These are phyloP conservation scores for Falcunculus frontatus DNA, from an alignment of 2,113 vertebrate species.

Conservation along the genomic window DNA sequence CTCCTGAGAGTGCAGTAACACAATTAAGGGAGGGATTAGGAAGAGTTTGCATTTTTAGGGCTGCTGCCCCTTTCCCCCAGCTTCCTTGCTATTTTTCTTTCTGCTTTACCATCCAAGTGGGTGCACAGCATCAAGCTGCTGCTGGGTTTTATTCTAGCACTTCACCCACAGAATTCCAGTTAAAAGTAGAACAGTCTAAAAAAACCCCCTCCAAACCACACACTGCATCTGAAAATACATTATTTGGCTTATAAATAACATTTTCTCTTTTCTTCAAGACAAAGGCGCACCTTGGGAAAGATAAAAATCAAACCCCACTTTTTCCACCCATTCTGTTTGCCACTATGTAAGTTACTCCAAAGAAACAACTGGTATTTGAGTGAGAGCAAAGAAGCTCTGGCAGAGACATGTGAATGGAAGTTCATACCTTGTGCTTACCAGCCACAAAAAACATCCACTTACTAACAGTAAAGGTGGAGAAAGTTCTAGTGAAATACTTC, in stretches of 20 bases:
- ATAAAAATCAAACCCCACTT: neutral
- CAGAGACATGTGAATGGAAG: neutral
- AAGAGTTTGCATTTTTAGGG: neutral
- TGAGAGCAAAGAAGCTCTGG: neutral
- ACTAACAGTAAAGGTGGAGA: neutral
- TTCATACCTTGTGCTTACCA: neutral
- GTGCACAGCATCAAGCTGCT: neutral
- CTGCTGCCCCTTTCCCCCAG: neutral
- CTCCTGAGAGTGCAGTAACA: neutral
- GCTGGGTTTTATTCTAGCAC: neutral
- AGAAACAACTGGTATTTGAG: neutral
- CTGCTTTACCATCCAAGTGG: neutral
- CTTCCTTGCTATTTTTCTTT: neutral
- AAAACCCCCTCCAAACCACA: neutral
- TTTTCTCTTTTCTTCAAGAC: neutral
- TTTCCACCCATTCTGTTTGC: neutral
- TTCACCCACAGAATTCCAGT: neutral
- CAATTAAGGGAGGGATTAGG: neutral
- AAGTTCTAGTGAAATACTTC: neutral
- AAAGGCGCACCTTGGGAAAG: neutral
- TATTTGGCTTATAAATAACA: neutral
- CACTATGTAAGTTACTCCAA: neutral
- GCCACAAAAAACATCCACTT: neutral
- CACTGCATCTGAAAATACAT: neutral
- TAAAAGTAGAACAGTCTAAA: neutral